A percentile compares a stretch with the other conserved stretches of the same genome.
These are phyloP conservation scores for Crepidodera aurea DNA, from an alignment of 2,888 invertebrate genomes.

Conservation along the genomic window DNA sequence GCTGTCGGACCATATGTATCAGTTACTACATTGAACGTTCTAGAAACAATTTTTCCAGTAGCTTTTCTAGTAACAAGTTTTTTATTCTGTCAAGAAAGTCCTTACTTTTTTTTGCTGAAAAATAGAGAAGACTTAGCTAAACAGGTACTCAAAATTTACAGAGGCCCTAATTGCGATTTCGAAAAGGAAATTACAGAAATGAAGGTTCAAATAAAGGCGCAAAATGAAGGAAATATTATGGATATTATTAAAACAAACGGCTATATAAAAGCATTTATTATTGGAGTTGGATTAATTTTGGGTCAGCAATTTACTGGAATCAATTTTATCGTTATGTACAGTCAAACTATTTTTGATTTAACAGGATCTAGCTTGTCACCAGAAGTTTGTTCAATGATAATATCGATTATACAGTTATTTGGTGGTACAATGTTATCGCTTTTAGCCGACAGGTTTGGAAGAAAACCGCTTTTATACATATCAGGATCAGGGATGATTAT, in stretches of 20 bases:
- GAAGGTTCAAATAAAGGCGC: slow-evolving; percentile 14
- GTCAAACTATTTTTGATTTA: slow-evolving; percentile 73
- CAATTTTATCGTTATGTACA: slow-evolving; percentile 82
- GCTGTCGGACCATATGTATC: slow-evolving; percentile 75
- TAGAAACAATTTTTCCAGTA: slow-evolving; percentile 63
- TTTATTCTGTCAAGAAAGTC: slow-evolving; percentile 83
- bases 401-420: slow-evolving; percentile 77
- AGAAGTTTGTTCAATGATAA: slow-evolving; percentile 75
- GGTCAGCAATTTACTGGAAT: slow-evolving; percentile 88
- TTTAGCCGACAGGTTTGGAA: slow-evolving; percentile 79
- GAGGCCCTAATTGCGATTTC: not conserved
- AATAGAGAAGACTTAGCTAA: slow-evolving; percentile 70
- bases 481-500: slow-evolving; percentile 72
- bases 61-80: slow-evolving; percentile 67
- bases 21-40: slow-evolving; percentile 69
- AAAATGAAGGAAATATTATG: slow-evolving; percentile 23
- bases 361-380: slow-evolving; percentile 70
- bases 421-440: slow-evolving; percentile 78
- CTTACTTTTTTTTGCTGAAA: slow-evolving; percentile 72
- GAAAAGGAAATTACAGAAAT: slow-evolving; percentile 28
- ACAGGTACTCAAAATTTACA: slow-evolving; percentile 55
- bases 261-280: slow-evolving; percentile 63
- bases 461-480: slow-evolving; percentile 73
- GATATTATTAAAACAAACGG: slow-evolving; percentile 62
- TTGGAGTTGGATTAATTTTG: slow-evolving; percentile 73